Base-by-base conservation (phyloP, 2,113 vertebrate species). In the Thunnus maccoyii region DNA sequence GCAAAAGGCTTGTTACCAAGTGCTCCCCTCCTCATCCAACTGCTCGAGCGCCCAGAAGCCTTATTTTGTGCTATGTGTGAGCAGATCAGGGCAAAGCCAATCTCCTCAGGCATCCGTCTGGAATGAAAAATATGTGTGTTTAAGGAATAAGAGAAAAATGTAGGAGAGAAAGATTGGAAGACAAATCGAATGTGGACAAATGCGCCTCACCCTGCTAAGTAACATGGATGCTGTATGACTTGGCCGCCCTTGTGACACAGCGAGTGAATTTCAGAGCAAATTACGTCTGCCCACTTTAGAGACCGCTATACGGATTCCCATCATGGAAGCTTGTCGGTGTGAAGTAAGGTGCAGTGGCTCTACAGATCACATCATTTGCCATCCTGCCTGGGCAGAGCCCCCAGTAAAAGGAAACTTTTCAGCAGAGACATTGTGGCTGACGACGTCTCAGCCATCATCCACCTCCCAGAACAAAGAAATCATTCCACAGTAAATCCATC, bases 401-500 rank as follows among this genome's bases (percentile, higher is more conserved):
- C 48, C 71, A 16, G 68, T 66, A 44, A 80, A 80, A 74, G 84
- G 75, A 80, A 84, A 65, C 82, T 85, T 88, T 89, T 78, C 64
- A 74, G 85, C 68, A 51, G 83, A 81, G 73, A 69, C 86, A 69
- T 52, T 70, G 78, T 78, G 65, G 65, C 75, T 36, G 64, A 64
- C 5, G 71, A 81, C 50, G 1, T 77, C 80, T 84, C 72, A 47
- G 90, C 84, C 75, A 87, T 91, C 87, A 86, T 84, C 83, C 79
- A 67, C 56, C 77, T 83, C 83, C 65, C 25, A 78, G 86, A 90
- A 90, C 87, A 92, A 91, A 91, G 85, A 89, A 86, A 88, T 90
- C 78, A 83, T 68, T 80, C 58, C 52, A 74, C 82, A 87, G 87
- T 89, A 88, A 91, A 94, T 95, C 93, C 88, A 93, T 95, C 92